phyloP scores from a whole-genome alignment of 2,888 invertebrate species.

The Nephrotoma appendiculata region DNA sequence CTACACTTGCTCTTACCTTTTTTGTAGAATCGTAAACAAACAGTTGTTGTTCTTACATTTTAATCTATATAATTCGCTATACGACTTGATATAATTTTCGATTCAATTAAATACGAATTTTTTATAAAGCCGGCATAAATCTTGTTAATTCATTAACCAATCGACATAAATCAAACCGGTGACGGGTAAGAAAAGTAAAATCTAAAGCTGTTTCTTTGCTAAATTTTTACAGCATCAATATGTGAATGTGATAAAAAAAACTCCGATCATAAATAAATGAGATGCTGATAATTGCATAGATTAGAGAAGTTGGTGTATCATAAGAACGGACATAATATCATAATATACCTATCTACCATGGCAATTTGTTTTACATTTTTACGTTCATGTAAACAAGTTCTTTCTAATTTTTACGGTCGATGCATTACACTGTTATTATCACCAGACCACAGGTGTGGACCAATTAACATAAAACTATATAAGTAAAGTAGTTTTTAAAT shows the following conservation, averaged over 20 bases:
- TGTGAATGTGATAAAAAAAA: background rate
- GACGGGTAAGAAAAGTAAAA: background rate
- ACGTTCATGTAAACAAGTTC: background rate
- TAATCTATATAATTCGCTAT: background rate
- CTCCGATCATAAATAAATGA: background rate
- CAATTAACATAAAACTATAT: background rate
- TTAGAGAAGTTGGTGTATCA: background rate
- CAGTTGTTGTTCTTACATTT: background rate
- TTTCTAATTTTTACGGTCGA: background rate
- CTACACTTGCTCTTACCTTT: background rate
- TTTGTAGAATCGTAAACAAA: background rate
- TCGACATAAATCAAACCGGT: background rate
- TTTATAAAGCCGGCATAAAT: background rate
- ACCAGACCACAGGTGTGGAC: background rate
- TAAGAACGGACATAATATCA: background rate
- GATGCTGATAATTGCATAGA: background rate
- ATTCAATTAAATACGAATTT: background rate
- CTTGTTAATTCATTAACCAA: background rate
- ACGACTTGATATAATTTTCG: background rate
- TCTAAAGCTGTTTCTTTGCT: background rate
- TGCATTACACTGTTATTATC: background rate
- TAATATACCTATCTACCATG: no score
- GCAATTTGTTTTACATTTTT: background rate
- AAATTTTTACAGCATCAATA: background rate
- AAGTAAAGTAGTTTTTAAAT: no score